These are phyloP conservation scores for Andrena haemorrhoa DNA, from an alignment of 2,888 invertebrate genomes.

Conservation along the genomic window DNA sequence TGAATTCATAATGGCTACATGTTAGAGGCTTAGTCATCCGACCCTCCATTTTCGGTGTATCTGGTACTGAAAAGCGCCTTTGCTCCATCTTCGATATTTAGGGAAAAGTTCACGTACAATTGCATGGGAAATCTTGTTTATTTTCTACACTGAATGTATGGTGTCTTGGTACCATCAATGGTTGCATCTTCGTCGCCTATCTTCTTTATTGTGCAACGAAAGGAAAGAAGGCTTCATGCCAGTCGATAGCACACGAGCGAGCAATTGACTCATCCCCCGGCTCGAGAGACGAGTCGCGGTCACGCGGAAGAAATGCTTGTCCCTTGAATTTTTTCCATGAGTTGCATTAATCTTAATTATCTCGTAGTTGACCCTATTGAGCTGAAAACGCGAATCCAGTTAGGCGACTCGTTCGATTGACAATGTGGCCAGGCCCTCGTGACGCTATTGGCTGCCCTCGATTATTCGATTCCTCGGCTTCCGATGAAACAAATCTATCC, in stretches of 20 bases:
- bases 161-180: neutral
- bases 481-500: neutral
- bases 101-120: neutral
- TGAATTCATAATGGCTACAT: neutral
- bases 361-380: slow-evolving; percentile 58
- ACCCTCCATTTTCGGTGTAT: neutral
- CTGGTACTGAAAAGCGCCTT: neutral
- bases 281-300: neutral
- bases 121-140: neutral
- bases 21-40: neutral
- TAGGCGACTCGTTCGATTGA: slow-evolving; percentile 32
- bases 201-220: neutral
- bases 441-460: neutral
- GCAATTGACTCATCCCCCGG: neutral
- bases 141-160: neutral
- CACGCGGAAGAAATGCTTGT: slow-evolving; percentile 16
- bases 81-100: neutral
- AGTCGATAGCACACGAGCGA: no score
- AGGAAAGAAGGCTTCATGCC: neutral
- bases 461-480: slow-evolving; percentile 4
- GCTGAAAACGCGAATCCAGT: slow-evolving; percentile 15
- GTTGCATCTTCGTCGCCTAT: neutral
- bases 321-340: slow-evolving; percentile 31
- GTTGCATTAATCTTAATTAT: slow-evolving; percentile 54
- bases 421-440: slow-evolving; percentile 19